Conservation (phyloP, 2,888 invertebrate species). For the Eustalomyia histrio region DNA sequence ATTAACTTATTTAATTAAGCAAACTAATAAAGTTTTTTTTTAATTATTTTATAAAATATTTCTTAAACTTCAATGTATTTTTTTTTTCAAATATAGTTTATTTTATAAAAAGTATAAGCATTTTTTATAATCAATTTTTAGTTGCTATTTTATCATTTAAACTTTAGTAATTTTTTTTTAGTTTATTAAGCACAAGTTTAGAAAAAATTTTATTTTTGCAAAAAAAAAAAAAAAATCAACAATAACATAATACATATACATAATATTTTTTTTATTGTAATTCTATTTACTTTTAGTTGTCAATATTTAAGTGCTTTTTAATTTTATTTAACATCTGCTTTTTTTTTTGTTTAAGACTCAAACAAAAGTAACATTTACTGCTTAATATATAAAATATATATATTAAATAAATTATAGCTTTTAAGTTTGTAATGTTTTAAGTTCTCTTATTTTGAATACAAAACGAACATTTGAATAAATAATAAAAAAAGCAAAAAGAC, state of each 20-base stretch:
- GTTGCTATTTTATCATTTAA: constrained; percentile 56
- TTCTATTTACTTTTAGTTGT: constrained; percentile 29
- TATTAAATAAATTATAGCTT: constrained; percentile 17
- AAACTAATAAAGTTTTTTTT: neutral
- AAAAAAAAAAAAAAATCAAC: constrained; percentile 6
- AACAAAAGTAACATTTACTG: constrained; percentile 49
- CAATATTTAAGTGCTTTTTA: constrained; percentile 53
- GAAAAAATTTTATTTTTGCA: constrained; percentile 26
- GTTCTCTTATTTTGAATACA: constrained; percentile 63
- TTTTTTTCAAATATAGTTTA: neutral
- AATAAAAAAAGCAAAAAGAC: constrained; percentile 67
- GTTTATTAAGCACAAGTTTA: constrained; percentile 9
- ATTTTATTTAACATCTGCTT: constrained; percentile 26
- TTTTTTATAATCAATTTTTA: constrained; percentile 30
- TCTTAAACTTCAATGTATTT: neutral
- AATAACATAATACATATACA: too few relatives aligned
- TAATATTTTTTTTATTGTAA: constrained; percentile 15
- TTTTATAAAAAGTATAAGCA: constrained; percentile 1
- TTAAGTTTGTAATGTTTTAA: constrained; percentile 60
- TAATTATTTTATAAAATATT: constrained; percentile 5
- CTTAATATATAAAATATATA: constrained; percentile 40
- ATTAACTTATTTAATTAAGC: neutral
- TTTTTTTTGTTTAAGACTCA: constrained; percentile 47
- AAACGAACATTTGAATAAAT: constrained; percentile 72
- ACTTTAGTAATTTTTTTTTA: constrained; percentile 28